Evolutionary conservation across 2,113 vertebrate genomes (phyloP), one percentile per base, ranked within the genome.

Genomic region (Bubo scandiacus): DNA sequence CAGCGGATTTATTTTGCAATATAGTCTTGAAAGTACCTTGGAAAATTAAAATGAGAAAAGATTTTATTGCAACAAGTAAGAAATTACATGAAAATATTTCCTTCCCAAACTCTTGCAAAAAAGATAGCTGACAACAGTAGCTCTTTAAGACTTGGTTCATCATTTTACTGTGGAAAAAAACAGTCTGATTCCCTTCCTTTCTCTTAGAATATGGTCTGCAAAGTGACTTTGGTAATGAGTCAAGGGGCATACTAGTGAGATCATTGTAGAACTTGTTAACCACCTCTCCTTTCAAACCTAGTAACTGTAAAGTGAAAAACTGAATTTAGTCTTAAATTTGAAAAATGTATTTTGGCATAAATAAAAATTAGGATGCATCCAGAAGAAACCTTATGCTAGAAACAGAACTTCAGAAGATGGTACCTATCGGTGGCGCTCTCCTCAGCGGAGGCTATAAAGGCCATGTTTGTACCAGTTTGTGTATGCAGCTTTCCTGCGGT

Each of bases 51-150:
- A 18, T 0, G 0, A 78, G 38, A 27, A 45, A 87, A 86, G 6
- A 63, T 40, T 86, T 94, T 92, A 92, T 91, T 91, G 73, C 52
- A 84, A 43, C 27, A 68, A 73, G 25, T n/a, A 83, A 49, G 67
- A 88, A 94, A 72, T 81, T 26, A 85, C 42, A 58, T 67, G 26
- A 30, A 83, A 93, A 67, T 30, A 30, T 10, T 90, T 61, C 32
- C 34, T 91, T 95, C 70, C 55, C 6, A 0, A 83, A 77, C 6
- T 91, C 40, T 43, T 61, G 43, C 73, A 89, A 78, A 89, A 80
- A 84, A 65, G 15, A 61, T 1, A 68, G 22, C 34, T 88, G 78
- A 43, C 66, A 62, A 22, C 2, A 65, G 73, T 9, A 54, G 43
- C 29, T 74, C 25, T 27, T 84, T 27, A 45, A 57, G 43, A 72